phyloP scores from a whole-genome alignment of 2,888 invertebrate genomes.

The Aphodius granarius region DNA sequence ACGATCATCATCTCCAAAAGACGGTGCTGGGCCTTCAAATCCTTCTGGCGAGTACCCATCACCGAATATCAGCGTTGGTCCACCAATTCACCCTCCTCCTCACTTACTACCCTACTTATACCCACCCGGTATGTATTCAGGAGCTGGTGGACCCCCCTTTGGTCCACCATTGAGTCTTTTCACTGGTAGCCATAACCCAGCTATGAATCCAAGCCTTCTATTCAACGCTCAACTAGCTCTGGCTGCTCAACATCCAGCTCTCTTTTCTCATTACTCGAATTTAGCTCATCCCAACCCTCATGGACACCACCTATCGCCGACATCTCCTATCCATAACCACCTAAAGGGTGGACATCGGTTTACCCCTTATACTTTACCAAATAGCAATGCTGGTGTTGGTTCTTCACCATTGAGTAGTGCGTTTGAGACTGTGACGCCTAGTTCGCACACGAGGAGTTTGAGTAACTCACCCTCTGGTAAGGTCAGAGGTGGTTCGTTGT shows the following conservation, averaged over 20 bases:
- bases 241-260: constrained; percentile 82
- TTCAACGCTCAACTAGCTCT: constrained; percentile 88
- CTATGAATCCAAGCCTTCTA: constrained; percentile 80
- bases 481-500: constrained; percentile 54
- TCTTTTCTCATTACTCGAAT: constrained; percentile 70
- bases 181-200: constrained; percentile 64
- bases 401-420: constrained; percentile 74
- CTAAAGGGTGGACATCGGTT: constrained; percentile 79
- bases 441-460: constrained; percentile 66
- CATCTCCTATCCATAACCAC: constrained; percentile 67
- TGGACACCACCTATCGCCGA: constrained; percentile 54
- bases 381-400: constrained; percentile 54
- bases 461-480: constrained; percentile 62
- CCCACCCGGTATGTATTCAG: constrained; percentile 85
- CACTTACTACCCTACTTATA: constrained; percentile 90
- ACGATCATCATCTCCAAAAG: constrained; percentile 57
- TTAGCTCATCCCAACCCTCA: constrained; percentile 63
- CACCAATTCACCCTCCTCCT: constrained; percentile 89
- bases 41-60: constrained; percentile 70
- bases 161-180: constrained; percentile 70
- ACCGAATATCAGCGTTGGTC: constrained; percentile 92
- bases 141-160: constrained; percentile 62
- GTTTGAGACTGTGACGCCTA: constrained; percentile 87
- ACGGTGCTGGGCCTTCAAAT: constrained; percentile 58
- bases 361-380: constrained; percentile 86